Evolutionary conservation across 2,888 invertebrate species (phyloP).

Genomic region (Diarsia rubi): DNA sequence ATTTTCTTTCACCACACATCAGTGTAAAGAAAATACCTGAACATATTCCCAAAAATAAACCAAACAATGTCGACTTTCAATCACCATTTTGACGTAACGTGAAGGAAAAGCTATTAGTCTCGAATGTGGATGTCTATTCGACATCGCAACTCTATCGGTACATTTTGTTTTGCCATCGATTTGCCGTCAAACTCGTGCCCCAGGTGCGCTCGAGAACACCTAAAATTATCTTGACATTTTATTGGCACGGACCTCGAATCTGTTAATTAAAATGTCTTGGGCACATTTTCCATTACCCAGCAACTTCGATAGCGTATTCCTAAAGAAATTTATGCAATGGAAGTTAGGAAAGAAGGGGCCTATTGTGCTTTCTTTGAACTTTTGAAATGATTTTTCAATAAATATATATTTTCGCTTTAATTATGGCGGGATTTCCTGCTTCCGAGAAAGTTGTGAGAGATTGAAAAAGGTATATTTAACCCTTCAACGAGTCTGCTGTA

Average conservation of each 20-base stretch:
- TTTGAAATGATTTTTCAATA: slow-evolving; percentile 18
- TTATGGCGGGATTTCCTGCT: slow-evolving; percentile 6
- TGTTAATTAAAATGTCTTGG: slow-evolving; percentile 82
- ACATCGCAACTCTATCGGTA: slow-evolving; percentile 42
- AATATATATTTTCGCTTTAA: slow-evolving; percentile 10
- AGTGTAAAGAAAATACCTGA: slow-evolving; percentile 38
- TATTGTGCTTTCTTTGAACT: slow-evolving; percentile 43
- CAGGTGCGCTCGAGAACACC: slow-evolving; percentile 81
- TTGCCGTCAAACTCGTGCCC: slow-evolving; percentile 76
- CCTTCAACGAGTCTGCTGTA: background rate
- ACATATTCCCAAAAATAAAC: slow-evolving; percentile 29
- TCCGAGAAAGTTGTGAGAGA: background rate
- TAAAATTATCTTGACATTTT: slow-evolving; percentile 85
- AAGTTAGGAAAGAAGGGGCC: slow-evolving; percentile 33
- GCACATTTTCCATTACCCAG: slow-evolving; percentile 65
- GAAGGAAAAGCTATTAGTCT: slow-evolving; percentile 43
- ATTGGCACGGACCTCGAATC: slow-evolving; percentile 77
- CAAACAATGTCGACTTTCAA: slow-evolving; percentile 6
- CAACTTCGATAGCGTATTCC: slow-evolving; percentile 52
- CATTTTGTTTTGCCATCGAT: slow-evolving; percentile 77
- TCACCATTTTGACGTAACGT: slow-evolving; percentile 23
- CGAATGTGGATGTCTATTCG: slow-evolving; percentile 22
- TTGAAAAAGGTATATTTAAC: background rate
- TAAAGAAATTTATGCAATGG: slow-evolving; percentile 53
- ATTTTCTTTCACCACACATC: slow-evolving; percentile 18